Evolutionary conservation across 1,140 invertebrate species (phyloP).

Genomic region (Stegodyphus dumicola): DNA sequence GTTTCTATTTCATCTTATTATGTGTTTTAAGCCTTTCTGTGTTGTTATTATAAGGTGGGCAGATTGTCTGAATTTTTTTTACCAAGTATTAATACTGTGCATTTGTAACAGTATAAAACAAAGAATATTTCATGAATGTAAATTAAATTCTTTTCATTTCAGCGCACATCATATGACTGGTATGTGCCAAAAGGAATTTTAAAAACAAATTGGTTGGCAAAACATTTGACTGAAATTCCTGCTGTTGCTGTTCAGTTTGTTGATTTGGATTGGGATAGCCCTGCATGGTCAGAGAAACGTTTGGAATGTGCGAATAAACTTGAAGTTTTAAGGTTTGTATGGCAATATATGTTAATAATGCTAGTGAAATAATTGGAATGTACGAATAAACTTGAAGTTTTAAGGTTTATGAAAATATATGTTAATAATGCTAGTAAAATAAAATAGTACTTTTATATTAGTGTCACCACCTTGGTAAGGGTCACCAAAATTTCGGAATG

Average conservation of each 20-base stretch:
- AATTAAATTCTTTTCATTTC: conserved; percentile 55
- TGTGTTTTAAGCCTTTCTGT: too few relatives aligned
- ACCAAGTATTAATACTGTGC: too few relatives aligned
- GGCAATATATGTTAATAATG: too few relatives aligned
- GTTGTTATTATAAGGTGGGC: too few relatives aligned
- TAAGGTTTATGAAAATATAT: conserved; percentile 73
- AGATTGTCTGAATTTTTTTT: too few relatives aligned
- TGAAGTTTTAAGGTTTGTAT: conserved; percentile 80
- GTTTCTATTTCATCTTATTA: too few relatives aligned
- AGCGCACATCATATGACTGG: conserved; percentile 92
- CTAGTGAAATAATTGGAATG: conserved; percentile 76
- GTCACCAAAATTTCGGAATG: too few relatives aligned
- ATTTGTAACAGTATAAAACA: too few relatives aligned
- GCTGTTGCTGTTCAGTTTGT: conserved; percentile 94
- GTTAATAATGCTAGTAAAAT: too few relatives aligned
- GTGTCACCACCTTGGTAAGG: too few relatives aligned
- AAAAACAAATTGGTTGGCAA: conserved; percentile 94
- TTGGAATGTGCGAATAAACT: conserved; percentile 90
- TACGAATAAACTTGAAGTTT: conserved; percentile 86
- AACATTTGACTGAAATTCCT: conserved; percentile 90
- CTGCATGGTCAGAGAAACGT: conserved; percentile 92
- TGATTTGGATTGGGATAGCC: conserved; percentile 97
- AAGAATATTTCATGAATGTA: not conserved
- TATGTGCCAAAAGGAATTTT: conserved; percentile 96
- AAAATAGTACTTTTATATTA: too few relatives aligned